phyloP scores from a whole-genome alignment of 1,140 invertebrate species.

The Luehdorfia chinensis region DNA sequence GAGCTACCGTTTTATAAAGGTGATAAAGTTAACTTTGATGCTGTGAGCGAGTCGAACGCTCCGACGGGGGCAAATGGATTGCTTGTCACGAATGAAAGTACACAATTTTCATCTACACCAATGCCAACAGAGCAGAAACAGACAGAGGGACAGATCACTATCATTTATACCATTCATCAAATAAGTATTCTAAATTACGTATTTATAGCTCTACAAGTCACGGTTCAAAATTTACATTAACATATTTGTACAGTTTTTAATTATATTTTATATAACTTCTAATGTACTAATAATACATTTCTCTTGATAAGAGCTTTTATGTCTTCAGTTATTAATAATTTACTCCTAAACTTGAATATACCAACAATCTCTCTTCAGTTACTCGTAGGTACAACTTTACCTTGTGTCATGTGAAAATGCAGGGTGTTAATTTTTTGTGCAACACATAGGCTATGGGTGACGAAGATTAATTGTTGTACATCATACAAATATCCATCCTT shows the following conservation, averaged over 20 bases:
- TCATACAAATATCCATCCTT: conserved; percentile 44
- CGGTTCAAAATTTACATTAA: too few relatives aligned
- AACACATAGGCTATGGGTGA: conserved; percentile 48
- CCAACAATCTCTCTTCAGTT: too few relatives aligned
- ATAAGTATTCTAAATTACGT: background rate
- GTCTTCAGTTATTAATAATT: too few relatives aligned
- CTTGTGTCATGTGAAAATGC: conserved; percentile 29
- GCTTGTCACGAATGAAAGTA: conserved; percentile 21
- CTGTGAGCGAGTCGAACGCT: conserved; percentile 2
- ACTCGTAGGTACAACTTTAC: conserved; percentile 5
- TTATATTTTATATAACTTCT: too few relatives aligned
- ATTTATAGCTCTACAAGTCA: too few relatives aligned
- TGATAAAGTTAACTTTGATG: conserved; percentile 9
- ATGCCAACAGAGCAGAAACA: conserved; percentile 6
- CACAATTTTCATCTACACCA: conserved; percentile 18
- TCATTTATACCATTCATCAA: too few relatives aligned
- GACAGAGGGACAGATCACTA: conserved; percentile 1
- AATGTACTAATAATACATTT: too few relatives aligned
- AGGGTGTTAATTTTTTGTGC: conserved; percentile 56
- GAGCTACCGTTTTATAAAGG: conserved; percentile 8
- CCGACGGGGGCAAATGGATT: conserved; percentile 24
- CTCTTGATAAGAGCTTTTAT: too few relatives aligned
- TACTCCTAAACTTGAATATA: too few relatives aligned
- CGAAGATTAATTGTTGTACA: conserved; percentile 51
- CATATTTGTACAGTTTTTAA: too few relatives aligned